These are phyloP conservation scores for Lacerta viridis DNA, from an alignment of 2,797 vertebrate genomes.

Conservation along the genomic window DNA sequence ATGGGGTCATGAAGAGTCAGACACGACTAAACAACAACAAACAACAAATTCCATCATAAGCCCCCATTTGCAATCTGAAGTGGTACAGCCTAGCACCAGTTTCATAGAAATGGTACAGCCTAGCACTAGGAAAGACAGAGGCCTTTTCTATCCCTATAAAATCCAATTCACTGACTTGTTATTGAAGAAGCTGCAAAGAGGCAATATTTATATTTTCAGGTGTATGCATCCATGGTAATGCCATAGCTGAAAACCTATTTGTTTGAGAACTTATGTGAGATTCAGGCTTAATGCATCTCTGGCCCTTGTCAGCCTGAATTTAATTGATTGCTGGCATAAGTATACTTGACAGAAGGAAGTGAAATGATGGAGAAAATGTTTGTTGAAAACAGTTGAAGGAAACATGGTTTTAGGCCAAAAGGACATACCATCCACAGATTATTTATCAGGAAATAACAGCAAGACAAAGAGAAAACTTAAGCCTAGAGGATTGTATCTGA, in stretches of 20 bases:
- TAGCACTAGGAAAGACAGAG: too few species aligned
- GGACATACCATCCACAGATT: not conserved
- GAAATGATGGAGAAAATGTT: not conserved
- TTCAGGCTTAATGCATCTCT: not conserved
- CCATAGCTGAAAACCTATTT: not conserved
- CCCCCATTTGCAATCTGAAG: too few species aligned
- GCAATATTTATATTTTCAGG: not conserved
- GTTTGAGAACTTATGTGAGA: not conserved
- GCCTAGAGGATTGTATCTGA: too few species aligned
- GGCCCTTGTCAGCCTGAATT: conserved; percentile 2
- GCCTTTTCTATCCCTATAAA: not conserved
- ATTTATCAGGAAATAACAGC: not conserved
- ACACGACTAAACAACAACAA: too few species aligned
- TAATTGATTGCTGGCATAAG: not conserved
- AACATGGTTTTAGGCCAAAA: not conserved
- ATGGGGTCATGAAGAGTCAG: too few species aligned
- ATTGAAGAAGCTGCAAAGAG: not conserved
- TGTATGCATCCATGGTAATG: not conserved
- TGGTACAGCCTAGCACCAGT: too few species aligned
- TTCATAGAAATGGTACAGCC: too few species aligned
- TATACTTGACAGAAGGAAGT: not conserved
- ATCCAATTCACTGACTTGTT: not conserved
- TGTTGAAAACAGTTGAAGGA: not conserved
- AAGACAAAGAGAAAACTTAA: not conserved
- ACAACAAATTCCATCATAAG: too few species aligned